Percentiles rank a stretch among this genome's conserved stretches.
These are phyloP conservation scores for Trichogramma dendrolimi DNA, from an alignment of 2,888 invertebrate genomes.

Conservation along the genomic window DNA sequence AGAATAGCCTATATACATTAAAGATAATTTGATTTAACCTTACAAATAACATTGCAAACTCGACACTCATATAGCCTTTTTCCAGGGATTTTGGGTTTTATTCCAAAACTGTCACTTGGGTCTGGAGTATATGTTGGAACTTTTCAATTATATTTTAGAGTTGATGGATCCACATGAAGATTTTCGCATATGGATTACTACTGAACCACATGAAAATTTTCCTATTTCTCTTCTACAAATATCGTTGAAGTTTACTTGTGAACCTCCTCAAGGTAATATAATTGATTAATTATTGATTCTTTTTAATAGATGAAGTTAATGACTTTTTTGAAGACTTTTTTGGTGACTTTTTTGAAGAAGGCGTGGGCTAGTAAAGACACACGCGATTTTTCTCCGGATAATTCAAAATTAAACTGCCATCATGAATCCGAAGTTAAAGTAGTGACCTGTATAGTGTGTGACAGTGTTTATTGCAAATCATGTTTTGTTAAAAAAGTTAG, in stretches of 20 bases:
- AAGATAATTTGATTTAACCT: conserved; percentile 6
- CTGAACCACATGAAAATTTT: conserved; percentile 73
- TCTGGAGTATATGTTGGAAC: conserved; percentile 76
- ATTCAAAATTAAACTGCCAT: too few relatives aligned
- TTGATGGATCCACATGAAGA: conserved; percentile 57
- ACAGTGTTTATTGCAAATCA: too few relatives aligned
- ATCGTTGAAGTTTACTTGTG: conserved; percentile 84
- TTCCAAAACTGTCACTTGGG: conserved; percentile 88
- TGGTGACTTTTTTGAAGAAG: too few relatives aligned
- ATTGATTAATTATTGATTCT: not conserved
- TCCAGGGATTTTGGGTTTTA: conserved; percentile 75
- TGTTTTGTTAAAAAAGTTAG: too few relatives aligned
- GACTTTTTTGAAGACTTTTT: not conserved
- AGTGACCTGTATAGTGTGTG: too few relatives aligned
- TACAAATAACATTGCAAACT: not conserved
- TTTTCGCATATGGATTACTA: conserved; percentile 83
- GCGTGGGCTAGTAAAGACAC: too few relatives aligned
- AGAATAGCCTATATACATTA: not conserved
- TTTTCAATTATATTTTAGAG: conserved; percentile 63
- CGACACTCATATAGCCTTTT: conserved; percentile 6
- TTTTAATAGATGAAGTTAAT: not conserved
- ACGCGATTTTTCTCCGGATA: too few relatives aligned
- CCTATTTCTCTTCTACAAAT: conserved; percentile 80
- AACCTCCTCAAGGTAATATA: conserved; percentile 73
- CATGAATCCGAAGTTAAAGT: too few relatives aligned